These are phyloP conservation scores for Aythya baeri DNA, from an alignment of 2,113 vertebrate species.

Conservation along the genomic window DNA sequence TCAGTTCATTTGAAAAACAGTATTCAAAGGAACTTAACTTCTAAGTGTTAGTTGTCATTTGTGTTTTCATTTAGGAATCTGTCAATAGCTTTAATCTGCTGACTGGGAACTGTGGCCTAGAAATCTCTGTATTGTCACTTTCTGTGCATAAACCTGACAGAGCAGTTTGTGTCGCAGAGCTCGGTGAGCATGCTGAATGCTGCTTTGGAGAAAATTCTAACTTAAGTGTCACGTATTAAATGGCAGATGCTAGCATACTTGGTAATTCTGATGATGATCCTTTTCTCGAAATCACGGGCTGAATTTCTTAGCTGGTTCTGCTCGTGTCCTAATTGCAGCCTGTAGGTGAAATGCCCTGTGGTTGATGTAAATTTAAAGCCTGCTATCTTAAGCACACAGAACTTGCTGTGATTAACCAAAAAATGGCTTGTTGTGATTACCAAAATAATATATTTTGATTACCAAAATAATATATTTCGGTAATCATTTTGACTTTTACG, in stretches of 20 bases:
- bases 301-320: not conserved
- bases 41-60: conserved; percentile 47
- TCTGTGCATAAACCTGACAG: conserved; percentile 81
- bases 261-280: not conserved
- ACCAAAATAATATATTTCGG: not conserved
- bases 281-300: not conserved
- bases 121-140: conserved; percentile 84
- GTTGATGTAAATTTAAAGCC: not conserved
- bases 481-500: not conserved
- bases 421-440: not conserved
- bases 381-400: not conserved
- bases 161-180: conserved; percentile 79
- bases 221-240: conserved; percentile 13
- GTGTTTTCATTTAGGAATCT: conserved; percentile 76
- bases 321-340: not conserved
- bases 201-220: conserved; percentile 32
- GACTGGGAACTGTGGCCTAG: conserved; percentile 73
- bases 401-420: not conserved
- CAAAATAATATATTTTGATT: too few relatives aligned
- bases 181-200: conserved; percentile 18
- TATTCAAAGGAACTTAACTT: not conserved
- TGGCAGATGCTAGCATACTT: not conserved
- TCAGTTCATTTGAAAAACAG: not conserved
- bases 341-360: not conserved
- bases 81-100: conserved; percentile 78